phyloP scores from a whole-genome alignment of 2,888 invertebrate species.

The Acanthosepion esculentum region DNA sequence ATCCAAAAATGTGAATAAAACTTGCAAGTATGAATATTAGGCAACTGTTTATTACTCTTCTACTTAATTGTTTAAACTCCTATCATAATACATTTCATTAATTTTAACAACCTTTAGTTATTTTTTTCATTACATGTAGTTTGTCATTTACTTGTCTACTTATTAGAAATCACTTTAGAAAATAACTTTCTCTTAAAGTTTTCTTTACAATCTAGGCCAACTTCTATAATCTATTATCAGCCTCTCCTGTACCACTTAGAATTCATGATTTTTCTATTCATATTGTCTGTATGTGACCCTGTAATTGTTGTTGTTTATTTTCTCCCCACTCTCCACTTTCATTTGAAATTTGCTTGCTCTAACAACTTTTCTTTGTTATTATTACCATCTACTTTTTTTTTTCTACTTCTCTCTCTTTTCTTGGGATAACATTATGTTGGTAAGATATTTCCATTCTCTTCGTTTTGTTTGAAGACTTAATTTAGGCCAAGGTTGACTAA shows the following conservation, averaged over 20 bases:
- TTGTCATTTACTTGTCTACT: background rate
- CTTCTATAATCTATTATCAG: background rate
- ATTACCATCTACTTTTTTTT: background rate
- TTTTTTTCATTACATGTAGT: background rate
- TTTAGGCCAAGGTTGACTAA: constrained; percentile 10
- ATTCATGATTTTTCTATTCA: background rate
- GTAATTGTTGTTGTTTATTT: background rate
- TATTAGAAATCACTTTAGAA: background rate
- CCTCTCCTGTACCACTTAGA: background rate
- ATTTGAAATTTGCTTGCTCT: background rate
- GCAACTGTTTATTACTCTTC: too few relatives aligned
- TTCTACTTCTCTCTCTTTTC: background rate
- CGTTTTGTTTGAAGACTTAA: background rate
- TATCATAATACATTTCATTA: too few relatives aligned
- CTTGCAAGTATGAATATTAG: too few relatives aligned
- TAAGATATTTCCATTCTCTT: background rate
- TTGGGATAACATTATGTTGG: background rate
- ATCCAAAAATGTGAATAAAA: too few relatives aligned
- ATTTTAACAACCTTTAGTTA: too few relatives aligned
- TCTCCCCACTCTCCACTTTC: background rate
- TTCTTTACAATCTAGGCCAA: constrained; percentile 4
- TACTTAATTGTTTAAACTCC: too few relatives aligned
- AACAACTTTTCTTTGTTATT: background rate
- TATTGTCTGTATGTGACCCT: constrained; percentile 11
- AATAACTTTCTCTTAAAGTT: constrained; percentile 4